Base-by-base conservation (phyloP, 35 echinoderm and acorn worm genomes). In the Nesometra sesokonis region DNA sequence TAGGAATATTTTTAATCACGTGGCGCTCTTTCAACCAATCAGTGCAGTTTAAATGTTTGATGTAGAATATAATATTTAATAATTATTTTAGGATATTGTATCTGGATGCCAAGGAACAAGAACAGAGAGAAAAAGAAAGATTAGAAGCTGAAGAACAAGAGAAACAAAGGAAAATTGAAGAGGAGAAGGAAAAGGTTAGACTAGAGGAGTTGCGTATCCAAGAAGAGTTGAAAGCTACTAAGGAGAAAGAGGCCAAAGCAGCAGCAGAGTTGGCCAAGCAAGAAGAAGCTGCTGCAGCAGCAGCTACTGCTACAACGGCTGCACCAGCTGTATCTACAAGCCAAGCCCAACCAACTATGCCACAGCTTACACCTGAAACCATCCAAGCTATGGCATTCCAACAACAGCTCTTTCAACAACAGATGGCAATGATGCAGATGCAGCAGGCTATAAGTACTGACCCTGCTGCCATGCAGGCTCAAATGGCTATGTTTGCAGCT, bases 241-340 rank as follows among this genome's bases (percentile, higher is more conserved):
- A 34, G 31, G 79, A 81, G 4, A 36, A 81, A n/a, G 79, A 81
- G 31, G 32, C 31, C 1, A 81, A 34, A 33, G 32, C 32, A 17
- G 79, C 32, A 17, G 79, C 79, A 81, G 79, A 81, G 23, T n/a
- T 36, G 32, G 79, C 35, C 9, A 81, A 81, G 79, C 32, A 81
- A 36, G 32, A 81, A 36, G 79, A 81, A 21, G 79, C 79, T 13
- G 47, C 87, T 29, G 40, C 87, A 0, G 86, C 86, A 31, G 79
- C 32, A 17, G 79, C 79, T 1, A n/a, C 5, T 11, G 5, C 23
- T 8, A 23, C 32, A 4, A 78, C 5, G 77, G 5, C 5, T 5
- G n/a, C 5, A 33, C 5, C 5, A 13, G 77, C 78, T 5, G 79
- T 77, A 19, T 29, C 86, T 8, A 77, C 77, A 39, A 79, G 46